These are phyloP conservation scores for Idaea biselata DNA, from an alignment of 2,888 invertebrate species.

Conservation along the genomic window DNA sequence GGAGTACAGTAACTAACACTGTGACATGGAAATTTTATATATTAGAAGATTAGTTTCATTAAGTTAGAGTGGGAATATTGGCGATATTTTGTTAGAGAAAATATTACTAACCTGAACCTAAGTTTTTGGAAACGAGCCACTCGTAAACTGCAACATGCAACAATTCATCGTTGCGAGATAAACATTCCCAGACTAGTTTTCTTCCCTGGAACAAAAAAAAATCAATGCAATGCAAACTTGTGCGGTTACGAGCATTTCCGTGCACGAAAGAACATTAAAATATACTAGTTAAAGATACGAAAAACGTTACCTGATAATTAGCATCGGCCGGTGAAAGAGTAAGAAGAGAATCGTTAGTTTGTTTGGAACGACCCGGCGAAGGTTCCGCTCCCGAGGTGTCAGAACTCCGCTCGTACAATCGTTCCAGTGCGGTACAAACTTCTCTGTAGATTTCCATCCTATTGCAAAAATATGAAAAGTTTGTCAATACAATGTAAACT, in stretches of 20 bases:
- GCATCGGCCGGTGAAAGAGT: slow-evolving; percentile 68
- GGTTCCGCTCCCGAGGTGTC: slow-evolving; percentile 67
- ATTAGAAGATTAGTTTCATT: no score
- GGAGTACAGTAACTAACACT: no score
- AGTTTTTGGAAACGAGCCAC: slow-evolving; percentile 91
- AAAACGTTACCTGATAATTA: slow-evolving; percentile 59
- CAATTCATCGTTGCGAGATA: slow-evolving; percentile 90
- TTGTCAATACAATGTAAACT: no score
- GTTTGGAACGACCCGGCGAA: slow-evolving; percentile 45
- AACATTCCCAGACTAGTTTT: slow-evolving; percentile 83
- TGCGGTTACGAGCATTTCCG: not conserved
- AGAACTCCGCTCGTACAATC: slow-evolving; percentile 82
- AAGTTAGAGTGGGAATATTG: no score
- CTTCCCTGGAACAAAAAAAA: slow-evolving; percentile 53
- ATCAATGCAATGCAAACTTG: not conserved
- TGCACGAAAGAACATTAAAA: not conserved
- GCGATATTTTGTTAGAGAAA: no score
- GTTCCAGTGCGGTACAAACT: slow-evolving; percentile 88
- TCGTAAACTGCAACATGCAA: slow-evolving; percentile 95
- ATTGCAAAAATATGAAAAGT: slow-evolving; percentile 27
- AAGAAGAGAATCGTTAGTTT: slow-evolving; percentile 50
- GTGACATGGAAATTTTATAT: no score
- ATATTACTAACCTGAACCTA: slow-evolving; percentile 74
- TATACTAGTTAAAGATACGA: no score
- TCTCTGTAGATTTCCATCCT: slow-evolving; percentile 95